These are phyloP conservation scores for Steinernema feltiae DNA, from an alignment of 1,140 invertebrate genomes.

Conservation along the genomic window DNA sequence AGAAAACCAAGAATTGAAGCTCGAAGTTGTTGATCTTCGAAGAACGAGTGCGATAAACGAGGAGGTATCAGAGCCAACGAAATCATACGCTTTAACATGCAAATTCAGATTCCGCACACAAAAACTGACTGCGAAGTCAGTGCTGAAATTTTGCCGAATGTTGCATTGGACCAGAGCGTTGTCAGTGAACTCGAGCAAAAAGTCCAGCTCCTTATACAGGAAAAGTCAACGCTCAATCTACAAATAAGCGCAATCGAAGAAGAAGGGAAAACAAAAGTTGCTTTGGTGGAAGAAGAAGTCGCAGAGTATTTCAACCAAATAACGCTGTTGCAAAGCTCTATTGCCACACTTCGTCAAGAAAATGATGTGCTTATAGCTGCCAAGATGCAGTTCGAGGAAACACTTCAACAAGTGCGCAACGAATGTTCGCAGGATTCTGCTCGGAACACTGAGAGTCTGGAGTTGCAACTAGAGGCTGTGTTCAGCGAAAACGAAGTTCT, in stretches of 20 bases:
- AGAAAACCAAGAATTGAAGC: not conserved
- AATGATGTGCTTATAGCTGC: slow-evolving; percentile 19
- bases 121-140: too few relatives aligned
- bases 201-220: too few relatives aligned
- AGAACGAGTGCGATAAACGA: too few relatives aligned
- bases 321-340: not conserved
- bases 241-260: not conserved
- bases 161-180: too few relatives aligned
- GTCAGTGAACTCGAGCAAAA: too few relatives aligned
- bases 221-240: too few relatives aligned
- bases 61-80: too few relatives aligned
- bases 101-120: too few relatives aligned
- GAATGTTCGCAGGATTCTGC: not conserved
- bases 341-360: not conserved
- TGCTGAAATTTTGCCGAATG: too few relatives aligned
- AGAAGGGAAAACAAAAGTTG: not conserved
- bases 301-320: slow-evolving; percentile 17
- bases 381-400: not conserved
- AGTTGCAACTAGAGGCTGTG: not conserved
- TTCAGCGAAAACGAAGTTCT: not conserved
- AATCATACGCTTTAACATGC: too few relatives aligned
- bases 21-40: too few relatives aligned
- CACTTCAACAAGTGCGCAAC: not conserved
- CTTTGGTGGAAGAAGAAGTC: not conserved
- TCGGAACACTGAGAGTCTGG: not conserved